Evolutionary conservation across 2,888 invertebrate genomes (phyloP), one percentile per base, ranked within the genome.

Genomic region (Caenorhabditis imperialis): DNA sequence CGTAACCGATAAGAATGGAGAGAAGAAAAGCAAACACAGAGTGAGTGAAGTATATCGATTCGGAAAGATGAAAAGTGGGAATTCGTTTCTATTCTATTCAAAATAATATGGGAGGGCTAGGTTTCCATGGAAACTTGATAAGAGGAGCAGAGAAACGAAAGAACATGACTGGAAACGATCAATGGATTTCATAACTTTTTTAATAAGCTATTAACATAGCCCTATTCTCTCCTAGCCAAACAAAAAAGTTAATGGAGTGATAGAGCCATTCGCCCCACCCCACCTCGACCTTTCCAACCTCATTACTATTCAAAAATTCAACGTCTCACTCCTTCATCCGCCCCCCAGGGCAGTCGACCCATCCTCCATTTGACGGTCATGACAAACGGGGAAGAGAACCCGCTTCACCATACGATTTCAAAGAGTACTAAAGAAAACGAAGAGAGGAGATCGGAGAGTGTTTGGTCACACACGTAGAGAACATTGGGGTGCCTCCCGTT

Each of bases 381-480:
- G 45, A 45, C 27, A 27, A n/a, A 22, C 14, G 45, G 14, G 16
- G 45, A 20, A 27, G 45, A n/a, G 35, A 33, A n/a, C 33, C 33
- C n/a, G 48, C 48, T 35, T 50, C 35, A 20, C 33, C 20, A 48
- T 35, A 40, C 40, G 48, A 48, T 20, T 50, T 35, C 35, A 22
- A 10, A 22, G 50, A 27, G 23, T 18, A 33, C 8, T 10, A 47
- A 27, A 50, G 50, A 50, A 27, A 50, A 35, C 16, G 35, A 44
- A 20, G 50, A 12, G n/a, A n/a, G 10, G 14, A 50, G 35, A 50
- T 50, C 50, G 40, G n/a, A n/a, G n/a, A n/a, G n/a, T n/a, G 50
- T 35, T 35, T 50, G 50, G 50, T 50, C 50, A 50, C 35, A 50
- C 16, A n/a, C n/a, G n/a, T n/a, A 50, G 50, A 50, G 35, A 33